These are phyloP conservation scores for Pseudochirops cupreus DNA, from an alignment of 2,797 vertebrate species.

Conservation along the genomic window DNA sequence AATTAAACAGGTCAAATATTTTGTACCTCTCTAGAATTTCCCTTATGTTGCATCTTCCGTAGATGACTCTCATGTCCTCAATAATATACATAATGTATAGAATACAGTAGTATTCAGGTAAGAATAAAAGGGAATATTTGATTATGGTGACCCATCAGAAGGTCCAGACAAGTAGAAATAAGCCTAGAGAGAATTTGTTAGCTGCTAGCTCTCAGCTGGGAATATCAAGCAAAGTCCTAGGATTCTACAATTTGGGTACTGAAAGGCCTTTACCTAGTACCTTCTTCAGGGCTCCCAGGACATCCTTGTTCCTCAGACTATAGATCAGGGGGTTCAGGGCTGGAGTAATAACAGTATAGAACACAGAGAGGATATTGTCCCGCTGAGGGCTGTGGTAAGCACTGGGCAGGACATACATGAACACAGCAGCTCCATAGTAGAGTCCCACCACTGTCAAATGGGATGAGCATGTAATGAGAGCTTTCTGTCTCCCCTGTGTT, in stretches of 20 bases:
- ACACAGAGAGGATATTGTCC: slow-evolving; percentile 70
- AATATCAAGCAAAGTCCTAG: neutral
- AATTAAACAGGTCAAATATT: neutral
- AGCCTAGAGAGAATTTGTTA: neutral
- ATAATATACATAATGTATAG: neutral
- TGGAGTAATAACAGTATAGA: slow-evolving; percentile 72
- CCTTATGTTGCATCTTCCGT: neutral
- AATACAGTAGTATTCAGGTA: neutral
- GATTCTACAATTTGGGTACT: neutral
- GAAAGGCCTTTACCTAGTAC: slow-evolving; percentile 35
- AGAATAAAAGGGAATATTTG: neutral
- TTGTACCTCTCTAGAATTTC: neutral
- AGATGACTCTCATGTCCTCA: too few species aligned
- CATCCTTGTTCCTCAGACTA: slow-evolving; percentile 75
- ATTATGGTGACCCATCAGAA: neutral
- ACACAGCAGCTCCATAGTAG: slow-evolving; percentile 67
- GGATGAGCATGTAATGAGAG: slow-evolving; percentile 77
- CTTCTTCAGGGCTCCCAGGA: slow-evolving; percentile 63
- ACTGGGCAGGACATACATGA: slow-evolving; percentile 71
- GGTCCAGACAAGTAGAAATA: neutral
- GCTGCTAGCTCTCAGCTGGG: neutral
- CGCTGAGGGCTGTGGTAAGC: slow-evolving; percentile 56
- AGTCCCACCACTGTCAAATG: slow-evolving; percentile 72
- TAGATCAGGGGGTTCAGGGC: slow-evolving; percentile 74
- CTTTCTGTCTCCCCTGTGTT: slow-evolving; percentile 72